phyloP scores from a whole-genome alignment of 2,888 invertebrate genomes.

The Caenorhabditis panamensis region DNA sequence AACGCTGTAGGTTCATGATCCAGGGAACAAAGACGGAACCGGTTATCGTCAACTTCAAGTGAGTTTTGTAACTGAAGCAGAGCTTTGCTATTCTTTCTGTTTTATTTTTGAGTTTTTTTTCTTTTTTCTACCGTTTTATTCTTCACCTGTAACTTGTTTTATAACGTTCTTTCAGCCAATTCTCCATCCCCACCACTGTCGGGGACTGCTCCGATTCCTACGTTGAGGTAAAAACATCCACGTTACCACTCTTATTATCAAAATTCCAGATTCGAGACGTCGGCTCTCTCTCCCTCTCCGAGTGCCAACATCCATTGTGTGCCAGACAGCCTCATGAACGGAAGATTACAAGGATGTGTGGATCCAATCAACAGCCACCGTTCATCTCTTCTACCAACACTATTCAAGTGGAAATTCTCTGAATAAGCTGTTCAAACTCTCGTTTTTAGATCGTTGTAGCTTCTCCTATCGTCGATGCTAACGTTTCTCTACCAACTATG shows the following conservation, averaged over 20 bases:
- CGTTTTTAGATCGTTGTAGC: slow-evolving; percentile 18
- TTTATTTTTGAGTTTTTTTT: neutral
- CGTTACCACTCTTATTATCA: neutral
- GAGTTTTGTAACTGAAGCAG: slow-evolving; percentile 18
- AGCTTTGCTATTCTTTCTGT: neutral
- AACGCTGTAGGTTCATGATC: slow-evolving; percentile 76
- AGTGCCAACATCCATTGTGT: slow-evolving; percentile 65
- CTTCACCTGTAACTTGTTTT: neutral
- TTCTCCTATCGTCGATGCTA: neutral
- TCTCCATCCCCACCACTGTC: slow-evolving; percentile 34
- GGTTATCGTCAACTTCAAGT: slow-evolving; percentile 70
- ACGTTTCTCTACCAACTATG: neutral
- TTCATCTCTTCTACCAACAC: slow-evolving; percentile 58
- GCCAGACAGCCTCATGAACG: slow-evolving; percentile 45
- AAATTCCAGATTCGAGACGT: slow-evolving; percentile 52
- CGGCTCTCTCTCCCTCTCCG: slow-evolving; percentile 47
- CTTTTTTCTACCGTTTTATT: neutral
- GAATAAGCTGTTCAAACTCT: neutral
- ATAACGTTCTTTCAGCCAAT: slow-evolving; percentile 32
- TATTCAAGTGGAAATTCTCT: slow-evolving; percentile 42
- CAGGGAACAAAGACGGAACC: slow-evolving; percentile 68
- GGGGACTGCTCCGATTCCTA: slow-evolving; percentile 52
- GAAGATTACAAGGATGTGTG: slow-evolving; percentile 37
- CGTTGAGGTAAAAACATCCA: slow-evolving; percentile 22
- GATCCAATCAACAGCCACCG: neutral